Conservation (phyloP, 1,140 invertebrate species). For the Idris sp. region DNA sequence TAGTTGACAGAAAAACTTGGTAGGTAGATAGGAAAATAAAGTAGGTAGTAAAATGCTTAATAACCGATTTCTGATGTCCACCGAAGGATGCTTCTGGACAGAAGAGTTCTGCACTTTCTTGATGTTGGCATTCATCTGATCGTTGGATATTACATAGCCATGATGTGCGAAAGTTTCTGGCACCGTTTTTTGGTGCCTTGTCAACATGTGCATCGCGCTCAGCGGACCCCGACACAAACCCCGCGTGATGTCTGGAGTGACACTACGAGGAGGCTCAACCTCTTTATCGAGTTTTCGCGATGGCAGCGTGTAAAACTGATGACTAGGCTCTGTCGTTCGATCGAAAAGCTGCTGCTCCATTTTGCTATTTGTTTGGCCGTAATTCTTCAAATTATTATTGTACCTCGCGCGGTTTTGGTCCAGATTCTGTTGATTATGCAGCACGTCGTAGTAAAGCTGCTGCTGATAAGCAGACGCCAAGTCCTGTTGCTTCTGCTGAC, state of each 20-base stretch:
- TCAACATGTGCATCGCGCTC: conserved; percentile 70
- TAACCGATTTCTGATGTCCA: conserved; percentile 73
- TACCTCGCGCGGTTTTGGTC: conserved; percentile 34
- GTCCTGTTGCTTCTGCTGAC: conserved; percentile 39
- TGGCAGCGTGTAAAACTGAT: conserved; percentile 74
- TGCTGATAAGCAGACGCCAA: conserved; percentile 25
- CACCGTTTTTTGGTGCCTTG: conserved; percentile 66
- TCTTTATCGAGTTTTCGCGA: conserved; percentile 70
- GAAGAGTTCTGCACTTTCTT: conserved; percentile 58
- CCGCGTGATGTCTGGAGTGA: conserved; percentile 80
- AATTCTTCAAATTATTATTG: conserved; percentile 58
- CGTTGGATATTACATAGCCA: conserved; percentile 34
- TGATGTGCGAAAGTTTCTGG: conserved; percentile 50
- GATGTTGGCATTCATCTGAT: conserved; percentile 25
- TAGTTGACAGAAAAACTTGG: too few species aligned
- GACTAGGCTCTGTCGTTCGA: conserved; percentile 41
- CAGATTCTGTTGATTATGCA: conserved; percentile 22
- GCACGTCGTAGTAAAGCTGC: conserved; percentile 38
- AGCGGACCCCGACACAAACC: conserved; percentile 71
- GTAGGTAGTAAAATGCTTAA: too few species aligned
- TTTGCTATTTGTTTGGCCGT: conserved; percentile 54
- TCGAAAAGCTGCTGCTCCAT: conserved; percentile 62
- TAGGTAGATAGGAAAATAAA: too few species aligned
- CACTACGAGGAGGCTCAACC: conserved; percentile 76
- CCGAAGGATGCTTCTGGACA: conserved; percentile 52